These are phyloP conservation scores for Megaceryle maxima DNA, from an alignment of 2,113 vertebrate species.

Conservation along the genomic window DNA sequence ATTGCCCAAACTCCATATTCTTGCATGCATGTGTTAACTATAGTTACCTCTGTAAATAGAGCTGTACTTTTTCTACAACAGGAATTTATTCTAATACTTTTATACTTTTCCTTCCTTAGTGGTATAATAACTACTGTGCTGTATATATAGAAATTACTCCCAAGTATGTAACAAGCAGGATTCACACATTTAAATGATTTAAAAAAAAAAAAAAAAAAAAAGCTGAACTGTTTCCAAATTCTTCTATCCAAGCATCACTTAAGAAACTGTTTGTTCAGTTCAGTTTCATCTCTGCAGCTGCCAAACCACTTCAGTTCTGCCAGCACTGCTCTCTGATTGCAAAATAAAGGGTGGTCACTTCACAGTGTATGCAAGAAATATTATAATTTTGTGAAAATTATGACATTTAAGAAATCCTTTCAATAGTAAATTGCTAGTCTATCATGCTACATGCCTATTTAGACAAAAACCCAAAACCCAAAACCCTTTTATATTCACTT, in stretches of 20 bases:
- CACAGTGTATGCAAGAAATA: conserved; percentile 74
- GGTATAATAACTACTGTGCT: conserved; percentile 69
- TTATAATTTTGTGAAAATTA: conserved; percentile 68
- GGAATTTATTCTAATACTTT: conserved; percentile 70
- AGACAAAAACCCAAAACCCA: not conserved
- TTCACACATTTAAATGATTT: conserved; percentile 82
- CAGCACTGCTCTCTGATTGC: conserved; percentile 79
- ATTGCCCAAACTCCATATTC: conserved; percentile 47
- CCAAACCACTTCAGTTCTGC: conserved; percentile 79
- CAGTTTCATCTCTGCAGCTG: conserved; percentile 80
- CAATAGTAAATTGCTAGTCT: conserved; percentile 36
- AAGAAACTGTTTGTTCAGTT: conserved; percentile 85
- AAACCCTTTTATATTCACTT: conserved; percentile 8
- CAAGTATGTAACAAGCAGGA: conserved; percentile 76
- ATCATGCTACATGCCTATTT: not conserved
- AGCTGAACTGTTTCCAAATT: conserved; percentile 80
- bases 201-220: conserved; percentile 47
- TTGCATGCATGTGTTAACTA: conserved; percentile 71
- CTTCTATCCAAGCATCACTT: conserved; percentile 79
- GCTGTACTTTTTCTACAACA: conserved; percentile 65
- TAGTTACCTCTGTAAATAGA: conserved; percentile 73
- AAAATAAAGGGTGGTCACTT: conserved; percentile 85
- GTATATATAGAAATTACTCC: conserved; percentile 74
- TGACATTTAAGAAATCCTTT: conserved; percentile 50
- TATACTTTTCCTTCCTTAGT: conserved; percentile 68